Evolutionary conservation across 1,140 invertebrate species (phyloP).

Genomic region (Drosophila varians): DNA sequence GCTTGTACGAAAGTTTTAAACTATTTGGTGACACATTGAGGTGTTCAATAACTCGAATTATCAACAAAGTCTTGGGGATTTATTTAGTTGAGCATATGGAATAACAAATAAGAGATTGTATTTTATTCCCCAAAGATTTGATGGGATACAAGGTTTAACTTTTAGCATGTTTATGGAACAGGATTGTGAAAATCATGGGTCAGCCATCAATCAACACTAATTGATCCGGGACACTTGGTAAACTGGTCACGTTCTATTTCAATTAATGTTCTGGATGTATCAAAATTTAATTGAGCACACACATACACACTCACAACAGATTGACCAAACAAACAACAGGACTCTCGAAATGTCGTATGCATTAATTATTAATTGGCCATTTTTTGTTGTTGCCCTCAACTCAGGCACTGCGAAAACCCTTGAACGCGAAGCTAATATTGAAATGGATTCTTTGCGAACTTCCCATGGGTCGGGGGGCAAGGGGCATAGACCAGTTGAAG

Average conservation of each 20-base stretch:
- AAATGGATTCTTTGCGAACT: slow-evolving; percentile 30
- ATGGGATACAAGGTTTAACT: not conserved
- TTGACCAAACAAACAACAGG: slow-evolving; percentile 15
- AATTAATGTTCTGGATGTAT: slow-evolving; percentile 44
- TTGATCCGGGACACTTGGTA: slow-evolving; percentile 31
- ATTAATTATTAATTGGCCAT: slow-evolving; percentile 48
- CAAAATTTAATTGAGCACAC: slow-evolving; percentile 53
- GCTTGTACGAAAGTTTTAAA: slow-evolving; percentile 3
- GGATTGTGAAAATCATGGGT: slow-evolving; percentile 2
- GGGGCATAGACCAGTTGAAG: slow-evolving; percentile 37
- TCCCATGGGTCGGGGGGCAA: not conserved
- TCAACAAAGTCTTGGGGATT: not conserved
- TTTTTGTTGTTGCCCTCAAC: not conserved
- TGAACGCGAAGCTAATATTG: slow-evolving; percentile 14
- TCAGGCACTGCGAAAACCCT: slow-evolving; percentile 4
- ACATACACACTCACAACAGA: slow-evolving; percentile 29
- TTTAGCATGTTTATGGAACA: not conserved
- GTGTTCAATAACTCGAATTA: slow-evolving; percentile 53
- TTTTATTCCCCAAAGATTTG: not conserved
- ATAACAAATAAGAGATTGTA: no score
- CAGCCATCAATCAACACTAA: slow-evolving; percentile 36
- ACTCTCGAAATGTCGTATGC: slow-evolving; percentile 14
- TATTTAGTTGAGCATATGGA: not conserved
- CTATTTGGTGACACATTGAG: slow-evolving; percentile 54
- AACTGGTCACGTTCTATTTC: slow-evolving; percentile 47